These are phyloP conservation scores for Oscheius sp. DNA, from an alignment of 2,888 invertebrate species.

Conservation along the genomic window DNA sequence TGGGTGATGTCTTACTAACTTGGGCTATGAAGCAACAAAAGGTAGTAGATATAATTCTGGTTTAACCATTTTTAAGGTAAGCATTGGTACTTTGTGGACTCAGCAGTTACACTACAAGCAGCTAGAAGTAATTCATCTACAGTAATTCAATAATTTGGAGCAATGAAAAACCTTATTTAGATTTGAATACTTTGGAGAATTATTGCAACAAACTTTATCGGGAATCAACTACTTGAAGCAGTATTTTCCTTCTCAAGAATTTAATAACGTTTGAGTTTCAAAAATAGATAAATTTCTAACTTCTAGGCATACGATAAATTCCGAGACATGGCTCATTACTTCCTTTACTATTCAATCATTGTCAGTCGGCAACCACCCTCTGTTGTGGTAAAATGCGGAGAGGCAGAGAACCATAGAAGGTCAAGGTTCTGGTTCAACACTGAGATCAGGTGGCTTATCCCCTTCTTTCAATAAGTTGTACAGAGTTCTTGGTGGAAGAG, in stretches of 20 bases:
- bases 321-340: conserved; percentile 66
- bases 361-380: conserved; percentile 68
- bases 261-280: conserved; percentile 55
- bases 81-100: conserved; percentile 66
- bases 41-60: conserved; percentile 1
- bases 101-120: conserved; percentile 66
- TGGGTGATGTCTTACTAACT: conserved; percentile 66
- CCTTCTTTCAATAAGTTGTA: background rate
- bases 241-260: conserved; percentile 62
- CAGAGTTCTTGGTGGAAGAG: conserved; percentile 66
- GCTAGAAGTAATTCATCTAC: conserved; percentile 63
- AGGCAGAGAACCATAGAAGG: conserved; percentile 68
- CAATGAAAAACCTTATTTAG: conserved; percentile 28
- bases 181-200: conserved; percentile 69
- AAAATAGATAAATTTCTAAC: background rate
- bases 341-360: conserved; percentile 68
- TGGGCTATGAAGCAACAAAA: conserved; percentile 69
- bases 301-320: conserved; percentile 44
- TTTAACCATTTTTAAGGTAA: conserved; percentile 36
- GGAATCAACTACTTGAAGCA: conserved; percentile 63
- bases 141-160: conserved; percentile 35
- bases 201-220: conserved; percentile 67
- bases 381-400: conserved; percentile 69
- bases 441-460: conserved; percentile 54
- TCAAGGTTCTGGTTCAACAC: conserved; percentile 69